Evolutionary conservation across 2,113 vertebrate genomes (phyloP).

Genomic region (Grammomys surdaster): DNA sequence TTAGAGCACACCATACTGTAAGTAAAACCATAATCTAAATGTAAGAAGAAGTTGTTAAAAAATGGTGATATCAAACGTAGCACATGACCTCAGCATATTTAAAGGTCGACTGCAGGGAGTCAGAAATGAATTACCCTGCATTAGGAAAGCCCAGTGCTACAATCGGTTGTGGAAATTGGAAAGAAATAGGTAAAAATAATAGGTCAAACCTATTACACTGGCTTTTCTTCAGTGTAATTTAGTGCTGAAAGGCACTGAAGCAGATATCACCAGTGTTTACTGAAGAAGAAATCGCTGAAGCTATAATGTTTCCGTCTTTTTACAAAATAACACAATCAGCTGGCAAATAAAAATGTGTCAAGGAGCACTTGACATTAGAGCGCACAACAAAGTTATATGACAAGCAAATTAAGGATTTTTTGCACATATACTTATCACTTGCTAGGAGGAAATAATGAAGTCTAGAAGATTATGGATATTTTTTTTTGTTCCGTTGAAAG

Average conservation of each 20-base stretch:
- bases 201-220: conserved; percentile 77
- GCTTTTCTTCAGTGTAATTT: conserved; percentile 76
- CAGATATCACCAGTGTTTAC: conserved; percentile 77
- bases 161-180: conserved; percentile 78
- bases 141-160: conserved; percentile 70
- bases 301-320: conserved; percentile 19
- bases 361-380: not conserved
- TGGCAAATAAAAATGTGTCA: conserved; percentile 66
- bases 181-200: conserved; percentile 82
- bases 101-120: conserved; percentile 53
- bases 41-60: conserved; percentile 61
- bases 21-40: conserved; percentile 64
- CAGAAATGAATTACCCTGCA: conserved; percentile 75
- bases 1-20: conserved; percentile 34
- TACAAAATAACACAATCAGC: conserved; percentile 74
- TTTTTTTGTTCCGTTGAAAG: not conserved
- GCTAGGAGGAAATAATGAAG: not conserved
- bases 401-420: not conserved
- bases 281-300: conserved; percentile 73
- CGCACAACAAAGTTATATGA: conserved; percentile 26
- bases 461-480: not conserved
- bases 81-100: not conserved
- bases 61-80: conserved; percentile 54
- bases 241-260: conserved; percentile 76
- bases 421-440: not conserved